Evolutionary conservation across 1,140 invertebrate species (phyloP).

Genomic region (Patella vulgata): DNA sequence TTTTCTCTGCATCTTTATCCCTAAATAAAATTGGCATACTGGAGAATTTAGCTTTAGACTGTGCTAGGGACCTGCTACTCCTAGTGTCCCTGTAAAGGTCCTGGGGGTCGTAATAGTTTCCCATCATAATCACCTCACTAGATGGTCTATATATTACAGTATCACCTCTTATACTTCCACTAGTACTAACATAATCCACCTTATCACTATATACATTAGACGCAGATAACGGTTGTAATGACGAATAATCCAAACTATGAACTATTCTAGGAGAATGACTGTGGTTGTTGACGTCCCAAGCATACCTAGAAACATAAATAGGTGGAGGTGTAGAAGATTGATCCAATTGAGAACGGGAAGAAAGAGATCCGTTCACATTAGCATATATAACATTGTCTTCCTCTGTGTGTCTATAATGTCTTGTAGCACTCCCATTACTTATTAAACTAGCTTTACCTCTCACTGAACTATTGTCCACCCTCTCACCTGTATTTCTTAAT

Average conservation of each 20-base stretch:
- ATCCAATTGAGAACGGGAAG: not conserved
- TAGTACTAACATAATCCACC: too few relatives aligned
- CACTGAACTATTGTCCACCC: constrained; percentile 25
- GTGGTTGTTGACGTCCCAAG: too few relatives aligned
- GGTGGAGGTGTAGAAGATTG: too few relatives aligned
- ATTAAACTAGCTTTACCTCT: constrained; percentile 10
- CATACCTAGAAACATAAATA: too few relatives aligned
- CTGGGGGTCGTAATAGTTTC: constrained; percentile 28
- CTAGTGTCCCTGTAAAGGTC: constrained; percentile 25
- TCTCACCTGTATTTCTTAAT: constrained; percentile 18
- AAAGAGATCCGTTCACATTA: not conserved
- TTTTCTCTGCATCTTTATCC: constrained; percentile 43
- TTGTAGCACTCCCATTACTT: constrained; percentile 7
- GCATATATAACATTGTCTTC: constrained; percentile 8
- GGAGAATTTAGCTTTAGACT: constrained; percentile 41
- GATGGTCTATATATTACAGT: constrained; percentile 9
- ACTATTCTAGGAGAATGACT: too few relatives aligned
- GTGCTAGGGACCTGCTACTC: constrained; percentile 21
- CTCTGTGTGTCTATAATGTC: constrained; percentile 5
- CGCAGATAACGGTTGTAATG: too few relatives aligned
- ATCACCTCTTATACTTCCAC: too few relatives aligned
- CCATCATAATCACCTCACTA: constrained; percentile 33
- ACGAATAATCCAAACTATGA: too few relatives aligned
- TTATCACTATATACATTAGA: too few relatives aligned
- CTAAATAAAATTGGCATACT: constrained; percentile 52